Evolutionary conservation across 2,888 invertebrate genomes (phyloP), one percentile per base, ranked within the genome.

Genomic region (Trisateles emortualis): DNA sequence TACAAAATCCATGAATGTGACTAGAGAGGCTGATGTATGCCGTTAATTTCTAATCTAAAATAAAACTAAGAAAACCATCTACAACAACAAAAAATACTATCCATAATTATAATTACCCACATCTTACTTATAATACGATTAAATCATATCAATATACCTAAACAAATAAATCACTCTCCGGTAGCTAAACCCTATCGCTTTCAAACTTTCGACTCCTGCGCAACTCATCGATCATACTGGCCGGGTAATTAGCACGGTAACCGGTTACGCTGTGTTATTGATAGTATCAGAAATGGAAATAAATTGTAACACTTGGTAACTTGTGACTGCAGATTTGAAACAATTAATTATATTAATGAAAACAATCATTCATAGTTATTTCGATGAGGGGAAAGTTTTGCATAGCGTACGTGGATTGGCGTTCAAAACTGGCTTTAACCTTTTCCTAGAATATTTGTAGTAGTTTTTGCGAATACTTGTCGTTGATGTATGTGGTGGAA

Each of bases 171-270:
- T 14, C 8, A 6, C 30, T 16, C 11, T 38, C 13, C 33, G n/a
- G 52, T 53, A 47, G 43, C 39, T 17, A 38, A 39, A 24, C 40
- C 26, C 24, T 53, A 48, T 49, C 44, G 44, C 33, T 54, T 47
- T 48, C 52, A 52, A 64, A 67, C 68, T 64, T 67, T 60, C 63
- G 46, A 58, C 26, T 26, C 46, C 43, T 49, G 53, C 42, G 52
- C 16, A 17, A 3, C 36, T 60, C 68, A 68, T 68, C 68, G 51
- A 68, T 68, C 68, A 64, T 22, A 19, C 6, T 9, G 13, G 36
- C 38, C 40, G 13, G 56, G 50, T 68, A 68, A 68, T 68, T 68
- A 68, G 65, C 52, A 52, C 44, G 45, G 29, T 49, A 56, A 65
- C 68, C 51, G 52, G 63, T 53, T 47, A 5, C 33, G 42, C 26